A percentile compares a stretch with the other conserved stretches of the same genome.
phyloP scores from a whole-genome alignment of 2,797 vertebrate genomes.

The Molossus alvarezi region DNA sequence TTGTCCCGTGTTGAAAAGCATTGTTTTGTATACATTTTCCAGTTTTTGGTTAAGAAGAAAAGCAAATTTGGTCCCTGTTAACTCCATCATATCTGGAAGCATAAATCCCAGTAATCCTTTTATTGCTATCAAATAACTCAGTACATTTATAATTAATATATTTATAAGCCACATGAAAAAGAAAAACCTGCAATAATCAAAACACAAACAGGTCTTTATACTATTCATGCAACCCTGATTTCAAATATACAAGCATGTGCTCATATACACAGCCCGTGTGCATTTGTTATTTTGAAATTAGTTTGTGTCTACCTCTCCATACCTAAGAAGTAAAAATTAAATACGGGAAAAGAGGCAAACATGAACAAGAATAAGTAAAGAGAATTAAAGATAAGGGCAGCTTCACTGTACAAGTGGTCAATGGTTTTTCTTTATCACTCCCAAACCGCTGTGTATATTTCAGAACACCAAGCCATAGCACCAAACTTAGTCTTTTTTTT shows the following conservation, averaged over 20 bases:
- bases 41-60: not conserved
- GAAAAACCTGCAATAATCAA: not conserved
- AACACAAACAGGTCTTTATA: conserved; percentile 32
- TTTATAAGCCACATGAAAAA: not conserved
- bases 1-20: not conserved
- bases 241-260: not conserved
- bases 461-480: not conserved
- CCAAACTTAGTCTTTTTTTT: not conserved
- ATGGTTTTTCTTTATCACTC: not conserved
- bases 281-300: not conserved
- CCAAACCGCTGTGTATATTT: not conserved
- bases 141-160: not conserved
- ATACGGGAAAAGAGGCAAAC: not conserved
- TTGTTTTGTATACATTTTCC: not conserved
- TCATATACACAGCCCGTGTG: not conserved
- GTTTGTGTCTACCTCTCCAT: not conserved
- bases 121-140: conserved; percentile 18
- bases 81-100: not conserved
- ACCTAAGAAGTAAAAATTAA: not conserved
- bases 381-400: not conserved
- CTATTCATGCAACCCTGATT: not conserved
- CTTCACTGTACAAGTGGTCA: not conserved
- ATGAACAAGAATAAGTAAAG: conserved; percentile 34
- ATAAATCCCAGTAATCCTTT: not conserved
- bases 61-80: not conserved